Base-by-base conservation (phyloP, 2,888 invertebrate genomes). In the Quadroppia sp. region DNA sequence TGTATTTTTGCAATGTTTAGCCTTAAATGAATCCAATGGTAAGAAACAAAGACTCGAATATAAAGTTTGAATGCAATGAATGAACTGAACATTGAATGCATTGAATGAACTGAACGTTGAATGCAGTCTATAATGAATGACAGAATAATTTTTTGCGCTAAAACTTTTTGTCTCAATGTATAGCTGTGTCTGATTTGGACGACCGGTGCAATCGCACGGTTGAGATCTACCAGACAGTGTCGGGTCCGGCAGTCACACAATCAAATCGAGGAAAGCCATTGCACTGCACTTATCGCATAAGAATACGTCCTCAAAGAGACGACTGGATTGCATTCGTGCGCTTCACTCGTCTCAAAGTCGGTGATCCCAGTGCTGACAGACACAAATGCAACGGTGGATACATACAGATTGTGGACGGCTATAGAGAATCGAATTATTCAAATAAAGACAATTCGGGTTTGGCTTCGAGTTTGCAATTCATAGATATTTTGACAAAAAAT, bases 141-240 rank as follows among this genome's bases (percentile, higher is more conserved):
- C 15, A 9, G 48, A 48, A 48, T 48, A 48, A 48, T n/a, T 9
- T 3, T 48, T 48, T 28, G 7, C 13, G 13, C 9, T 36, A 7
- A 36, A 42, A 42, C 42, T n/a, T 48, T 48, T n/a, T 6, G 20
- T 28, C 23, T 28, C 6, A 9, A 4, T 50, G 28, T 1, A 28
- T 13, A 59, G 59, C 23, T 59, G 1, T 36, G 6, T 7, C 2
- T 50, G 59, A 28, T 32, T 59, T 59, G 59, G 50, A 50, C 6
- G 64, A 64, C 30, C 32, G 92, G 82, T 94, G 94, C 85, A 94
- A 94, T 85, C 93, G 93, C 84, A 94, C 94, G 15, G 93, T 94
- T 79, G 93, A 93, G 81, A 91, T 94, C 78, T 93, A 93, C 83
- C 93, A 94, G 81, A 92, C 93, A 81, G 91, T 94, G 67, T 89